phyloP scores from a whole-genome alignment of 1,140 invertebrate species.

The Vollenhovia emeryi region DNA sequence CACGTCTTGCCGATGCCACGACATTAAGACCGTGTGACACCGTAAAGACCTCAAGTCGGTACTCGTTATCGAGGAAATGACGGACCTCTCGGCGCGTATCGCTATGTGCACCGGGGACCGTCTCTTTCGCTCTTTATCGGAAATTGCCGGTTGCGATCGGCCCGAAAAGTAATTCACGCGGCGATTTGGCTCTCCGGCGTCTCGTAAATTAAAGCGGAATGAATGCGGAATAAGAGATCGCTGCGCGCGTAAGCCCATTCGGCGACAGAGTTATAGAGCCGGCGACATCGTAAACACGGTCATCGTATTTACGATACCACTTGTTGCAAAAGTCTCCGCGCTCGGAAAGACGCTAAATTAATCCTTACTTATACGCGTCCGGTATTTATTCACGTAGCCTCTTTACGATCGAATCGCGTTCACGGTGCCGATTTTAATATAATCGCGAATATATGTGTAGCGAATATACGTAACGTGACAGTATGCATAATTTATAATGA shows the following conservation, averaged over 20 bases:
- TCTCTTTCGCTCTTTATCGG: neutral
- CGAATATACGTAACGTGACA: neutral
- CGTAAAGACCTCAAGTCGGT: conserved; percentile 76
- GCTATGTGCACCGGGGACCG: neutral
- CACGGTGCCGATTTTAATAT: neutral
- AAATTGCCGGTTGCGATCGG: neutral
- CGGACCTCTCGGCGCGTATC: conserved; percentile 51
- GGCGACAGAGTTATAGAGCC: conserved; percentile 31
- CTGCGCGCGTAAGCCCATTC: conserved; percentile 30
- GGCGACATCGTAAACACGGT: conserved; percentile 40
- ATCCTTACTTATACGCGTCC: neutral
- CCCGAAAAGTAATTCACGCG: conserved; percentile 8
- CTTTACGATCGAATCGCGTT: neutral
- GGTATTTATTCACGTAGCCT: neutral
- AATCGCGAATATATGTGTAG: neutral
- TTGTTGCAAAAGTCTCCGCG: conserved; percentile 37
- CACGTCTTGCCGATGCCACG: conserved; percentile 74
- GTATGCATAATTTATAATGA: neutral
- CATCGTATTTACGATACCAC: conserved; percentile 46
- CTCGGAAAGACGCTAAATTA: neutral
- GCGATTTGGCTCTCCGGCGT: conserved; percentile 24
- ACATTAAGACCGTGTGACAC: conserved; percentile 78
- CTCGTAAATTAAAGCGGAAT: conserved; percentile 39
- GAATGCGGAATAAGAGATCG: conserved; percentile 38
- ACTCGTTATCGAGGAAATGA: conserved; percentile 79